phyloP scores from a whole-genome alignment of 1,140 invertebrate genomes.

The Tetragnatha versicolor region DNA sequence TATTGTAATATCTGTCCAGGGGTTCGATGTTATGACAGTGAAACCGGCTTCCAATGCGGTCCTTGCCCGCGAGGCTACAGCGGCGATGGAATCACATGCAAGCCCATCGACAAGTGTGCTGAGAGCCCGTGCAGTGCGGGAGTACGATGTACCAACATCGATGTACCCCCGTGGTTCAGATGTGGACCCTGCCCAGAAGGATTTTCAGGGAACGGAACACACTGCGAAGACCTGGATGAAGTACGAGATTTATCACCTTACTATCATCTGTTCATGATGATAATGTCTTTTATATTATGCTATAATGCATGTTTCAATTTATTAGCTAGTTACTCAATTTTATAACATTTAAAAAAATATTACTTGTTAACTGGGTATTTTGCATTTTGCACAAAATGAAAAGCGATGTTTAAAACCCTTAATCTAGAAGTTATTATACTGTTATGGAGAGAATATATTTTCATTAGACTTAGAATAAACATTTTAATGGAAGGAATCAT shows the following conservation, averaged over 20 bases:
- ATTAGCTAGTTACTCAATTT: not conserved
- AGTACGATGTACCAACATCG: slow-evolving; percentile 72
- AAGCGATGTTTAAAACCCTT: no score
- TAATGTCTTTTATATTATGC: not conserved
- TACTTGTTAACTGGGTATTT: not conserved
- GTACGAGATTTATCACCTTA: slow-evolving; percentile 62
- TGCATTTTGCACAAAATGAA: no score
- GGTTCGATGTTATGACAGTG: slow-evolving; percentile 43
- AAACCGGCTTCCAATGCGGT: slow-evolving; percentile 73
- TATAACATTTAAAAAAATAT: not conserved
- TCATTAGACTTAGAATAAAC: no score
- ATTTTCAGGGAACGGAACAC: slow-evolving; percentile 82
- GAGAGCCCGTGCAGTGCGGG: slow-evolving; percentile 76
- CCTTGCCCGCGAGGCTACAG: slow-evolving; percentile 82
- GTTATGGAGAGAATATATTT: no score
- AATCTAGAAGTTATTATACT: no score
- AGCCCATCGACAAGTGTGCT: slow-evolving; percentile 72
- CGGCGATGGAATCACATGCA: slow-evolving; percentile 82
- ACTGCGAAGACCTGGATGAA: slow-evolving; percentile 83
- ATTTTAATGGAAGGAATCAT: no score
- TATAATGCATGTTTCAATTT: not conserved
- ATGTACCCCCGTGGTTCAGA: slow-evolving; percentile 75
- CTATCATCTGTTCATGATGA: not conserved
- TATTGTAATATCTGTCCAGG: no score
- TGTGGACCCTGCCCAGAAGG: slow-evolving; percentile 78